These are phyloP conservation scores for Akabosia matsudoensis DNA, from an alignment of 1,140 invertebrate genomes.

Conservation along the genomic window DNA sequence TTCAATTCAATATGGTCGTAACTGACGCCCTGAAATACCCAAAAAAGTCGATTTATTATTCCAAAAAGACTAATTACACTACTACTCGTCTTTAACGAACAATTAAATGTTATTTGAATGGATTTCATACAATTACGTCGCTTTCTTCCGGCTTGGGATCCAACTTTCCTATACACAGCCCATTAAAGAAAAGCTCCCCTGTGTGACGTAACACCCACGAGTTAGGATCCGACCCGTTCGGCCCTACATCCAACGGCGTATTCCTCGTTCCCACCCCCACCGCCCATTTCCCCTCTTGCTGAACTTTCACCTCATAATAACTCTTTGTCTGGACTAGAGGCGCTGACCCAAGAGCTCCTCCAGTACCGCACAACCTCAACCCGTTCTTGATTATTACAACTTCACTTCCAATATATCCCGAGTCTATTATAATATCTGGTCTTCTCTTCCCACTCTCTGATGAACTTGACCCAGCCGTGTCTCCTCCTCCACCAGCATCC, in stretches of 20 bases:
- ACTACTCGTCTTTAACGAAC: not conserved
- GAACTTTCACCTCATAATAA: constrained; percentile 98
- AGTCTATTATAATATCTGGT: constrained; percentile 44
- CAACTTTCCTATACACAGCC: constrained; percentile 49
- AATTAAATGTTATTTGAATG: constrained; percentile 34
- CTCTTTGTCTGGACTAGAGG: constrained; percentile 95
- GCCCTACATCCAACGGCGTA: constrained; percentile 77
- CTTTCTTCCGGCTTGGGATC: constrained; percentile 76
- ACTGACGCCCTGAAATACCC: constrained; percentile 68
- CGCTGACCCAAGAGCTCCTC: constrained; percentile 86
- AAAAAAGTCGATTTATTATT: too few relatives aligned
- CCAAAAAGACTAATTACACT: not conserved
- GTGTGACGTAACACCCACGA: constrained; percentile 92
- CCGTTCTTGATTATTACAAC: constrained; percentile 98
- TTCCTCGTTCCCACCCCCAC: constrained; percentile 86
- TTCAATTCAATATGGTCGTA: constrained; percentile 97
- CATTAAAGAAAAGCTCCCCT: constrained; percentile 76
- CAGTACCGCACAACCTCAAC: constrained; percentile 88
- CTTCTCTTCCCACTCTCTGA: constrained; percentile 3
- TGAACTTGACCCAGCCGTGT: not conserved
- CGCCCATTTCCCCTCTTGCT: constrained; percentile 91
- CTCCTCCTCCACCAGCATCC: not conserved
- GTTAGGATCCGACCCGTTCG: constrained; percentile 78
- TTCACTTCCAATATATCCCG: constrained; percentile 75
- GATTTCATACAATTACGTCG: constrained; percentile 76